These are phyloP conservation scores for Sialia sialis DNA, from an alignment of 2,113 vertebrate species.

Conservation along the genomic window DNA sequence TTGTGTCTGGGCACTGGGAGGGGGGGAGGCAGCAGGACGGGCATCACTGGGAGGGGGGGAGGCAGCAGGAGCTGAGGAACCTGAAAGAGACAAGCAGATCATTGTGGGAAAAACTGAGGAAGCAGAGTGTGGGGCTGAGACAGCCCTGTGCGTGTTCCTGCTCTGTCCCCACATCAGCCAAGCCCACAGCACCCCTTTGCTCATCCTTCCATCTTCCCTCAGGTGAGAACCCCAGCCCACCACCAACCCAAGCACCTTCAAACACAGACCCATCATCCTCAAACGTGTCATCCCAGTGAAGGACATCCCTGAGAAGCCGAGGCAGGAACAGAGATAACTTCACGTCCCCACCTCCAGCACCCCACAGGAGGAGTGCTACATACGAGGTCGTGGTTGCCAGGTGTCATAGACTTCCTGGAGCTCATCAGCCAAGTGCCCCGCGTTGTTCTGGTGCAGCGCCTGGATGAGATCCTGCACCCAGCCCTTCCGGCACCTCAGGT, in stretches of 20 bases:
- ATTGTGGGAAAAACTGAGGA: accelerated
- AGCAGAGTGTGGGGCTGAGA: accelerated
- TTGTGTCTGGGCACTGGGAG: accelerated
- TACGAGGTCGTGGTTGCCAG: background rate
- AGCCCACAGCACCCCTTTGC: background rate
- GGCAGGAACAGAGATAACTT: accelerated
- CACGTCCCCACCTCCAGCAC: background rate
- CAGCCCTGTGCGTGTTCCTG: background rate
- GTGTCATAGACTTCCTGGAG: constrained; percentile 11
- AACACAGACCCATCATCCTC: accelerated
- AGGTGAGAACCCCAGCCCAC: background rate
- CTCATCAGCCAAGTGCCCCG: constrained; percentile 4
- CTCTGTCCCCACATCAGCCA: background rate
- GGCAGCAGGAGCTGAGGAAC: background rate
- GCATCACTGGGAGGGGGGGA: background rate
- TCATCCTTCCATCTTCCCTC: background rate
- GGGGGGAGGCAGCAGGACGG: accelerated
- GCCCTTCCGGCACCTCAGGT: constrained; percentile 17
- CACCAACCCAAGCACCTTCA: background rate
- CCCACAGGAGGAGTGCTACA: accelerated
- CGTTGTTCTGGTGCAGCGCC: background rate
- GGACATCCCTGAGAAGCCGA: accelerated
- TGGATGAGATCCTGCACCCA: constrained; percentile 46
- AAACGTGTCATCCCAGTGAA: accelerated
- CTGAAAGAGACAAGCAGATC: background rate